Evolutionary conservation across 2,888 invertebrate genomes (phyloP), one percentile per base, ranked within the genome.

Genomic region (Prosapia bicincta): DNA sequence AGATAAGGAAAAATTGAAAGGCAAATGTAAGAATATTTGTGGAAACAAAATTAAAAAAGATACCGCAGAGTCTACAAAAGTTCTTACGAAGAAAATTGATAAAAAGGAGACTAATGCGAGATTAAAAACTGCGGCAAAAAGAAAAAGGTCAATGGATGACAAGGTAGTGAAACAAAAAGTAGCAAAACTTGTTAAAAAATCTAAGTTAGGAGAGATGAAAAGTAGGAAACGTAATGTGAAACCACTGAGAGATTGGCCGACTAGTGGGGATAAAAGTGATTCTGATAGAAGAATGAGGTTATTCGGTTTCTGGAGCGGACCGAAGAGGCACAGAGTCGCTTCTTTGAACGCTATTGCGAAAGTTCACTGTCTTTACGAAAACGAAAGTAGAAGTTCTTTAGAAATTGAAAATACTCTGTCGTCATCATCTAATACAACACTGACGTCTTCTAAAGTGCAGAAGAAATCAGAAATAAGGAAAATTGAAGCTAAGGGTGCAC

Each of bases 341-440:
- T 95, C 96, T 1, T 85, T 96, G 30, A 96, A 96, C 83, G 96
- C 96, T 0, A 85, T 93, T 80, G 95, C 95, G 26, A 96, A 96
- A 87, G 96, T 96, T 1, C 95, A 96, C 84, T 95, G 95, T 83
- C 87, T 96, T 26, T 96, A 96, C 83, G 96, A 96, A 85, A 96
- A 96, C 83, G 96, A 96, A 85, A 79, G 81, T 66, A 78, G 81
- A 76, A 79, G 80, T 32, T 81, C 80, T 15, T 76, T 81, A 76
- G 77, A 78, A 25, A 81, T 81, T 32, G 76, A 79, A 20, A 70
- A 73, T 25, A 67, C 67, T 20, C 25, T 76, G n/a, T 73, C 72
- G 38, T 73, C 71, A 23, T 38, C 71, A 3, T 68, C 75, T 66
- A 66, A 78, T 30, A 9, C 75, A 69, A 54, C 76, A 6, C 38